These are phyloP conservation scores for Heliopora coerulea DNA, from an alignment of 92 coral and sea anemone genomes.

Conservation along the genomic window DNA sequence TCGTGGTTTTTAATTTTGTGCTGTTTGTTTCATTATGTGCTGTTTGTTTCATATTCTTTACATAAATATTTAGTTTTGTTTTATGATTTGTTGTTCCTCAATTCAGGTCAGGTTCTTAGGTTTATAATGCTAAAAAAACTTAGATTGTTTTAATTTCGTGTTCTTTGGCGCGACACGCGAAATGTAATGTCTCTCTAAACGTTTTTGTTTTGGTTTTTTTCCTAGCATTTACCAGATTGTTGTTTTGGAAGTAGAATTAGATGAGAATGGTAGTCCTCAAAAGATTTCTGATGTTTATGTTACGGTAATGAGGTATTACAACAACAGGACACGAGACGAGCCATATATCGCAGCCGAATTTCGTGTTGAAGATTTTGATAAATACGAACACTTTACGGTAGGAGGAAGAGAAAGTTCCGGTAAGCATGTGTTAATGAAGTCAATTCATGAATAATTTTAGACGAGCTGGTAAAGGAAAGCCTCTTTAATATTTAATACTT, in stretches of 20 bases:
- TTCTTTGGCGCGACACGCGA: no score
- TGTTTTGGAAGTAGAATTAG: constrained; percentile 19
- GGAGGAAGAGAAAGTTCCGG: constrained; percentile 39
- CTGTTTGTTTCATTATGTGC: no score
- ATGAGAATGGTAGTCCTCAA: neutral
- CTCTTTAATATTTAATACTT: no score
- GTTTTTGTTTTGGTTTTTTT: neutral
- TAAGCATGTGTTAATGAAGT: neutral
- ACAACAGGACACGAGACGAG: constrained; percentile 24
- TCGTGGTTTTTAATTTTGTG: no score
- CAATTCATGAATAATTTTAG: no score
- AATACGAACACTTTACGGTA: constrained; percentile 25
- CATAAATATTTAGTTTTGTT: no score
- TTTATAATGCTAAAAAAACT: no score
- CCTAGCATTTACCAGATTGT: constrained; percentile 44
- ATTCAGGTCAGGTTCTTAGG: no score
- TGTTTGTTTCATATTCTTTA: no score
- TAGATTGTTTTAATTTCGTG: no score
- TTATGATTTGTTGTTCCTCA: no score
- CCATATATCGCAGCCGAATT: constrained; percentile 64
- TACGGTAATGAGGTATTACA: neutral
- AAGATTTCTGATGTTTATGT: neutral
- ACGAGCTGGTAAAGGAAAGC: no score
- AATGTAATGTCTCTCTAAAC: neutral
- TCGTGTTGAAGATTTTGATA: neutral